Percentiles rank a stretch among this genome's conserved stretches.
phyloP scores from a whole-genome alignment of 2,888 invertebrate species.

The Leptinotarsa tumamoca region DNA sequence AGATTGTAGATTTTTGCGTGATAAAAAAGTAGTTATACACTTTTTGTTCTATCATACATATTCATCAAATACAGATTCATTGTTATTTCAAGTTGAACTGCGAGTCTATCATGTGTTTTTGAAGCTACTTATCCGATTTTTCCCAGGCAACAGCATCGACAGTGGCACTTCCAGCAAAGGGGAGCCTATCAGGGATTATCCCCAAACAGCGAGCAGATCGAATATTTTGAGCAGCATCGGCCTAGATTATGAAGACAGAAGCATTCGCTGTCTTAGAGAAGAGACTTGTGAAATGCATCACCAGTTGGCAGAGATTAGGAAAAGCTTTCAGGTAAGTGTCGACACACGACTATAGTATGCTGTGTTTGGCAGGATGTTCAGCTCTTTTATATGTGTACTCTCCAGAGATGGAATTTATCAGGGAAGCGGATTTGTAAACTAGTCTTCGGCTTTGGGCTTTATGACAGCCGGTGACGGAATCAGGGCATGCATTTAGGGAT shows the following conservation, averaged over 20 bases:
- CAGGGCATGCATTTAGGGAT: neutral
- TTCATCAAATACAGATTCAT: no score
- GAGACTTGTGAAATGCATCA: conserved; percentile 56
- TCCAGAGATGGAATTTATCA: no score
- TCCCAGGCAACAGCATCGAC: conserved; percentile 46
- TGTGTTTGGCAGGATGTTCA: no score
- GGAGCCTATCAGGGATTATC: conserved; percentile 20
- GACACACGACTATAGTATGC: no score
- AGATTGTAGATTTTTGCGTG: neutral
- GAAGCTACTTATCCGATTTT: neutral
- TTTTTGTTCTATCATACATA: no score
- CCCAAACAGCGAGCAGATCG: conserved; percentile 43
- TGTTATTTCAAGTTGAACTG: no score
- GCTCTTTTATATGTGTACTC: no score
- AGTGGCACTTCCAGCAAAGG: conserved; percentile 40
- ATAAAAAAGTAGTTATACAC: no score
- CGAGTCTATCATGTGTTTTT: no score
- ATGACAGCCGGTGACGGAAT: no score
- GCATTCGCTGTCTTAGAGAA: conserved; percentile 53
- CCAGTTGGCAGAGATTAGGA: conserved; percentile 51
- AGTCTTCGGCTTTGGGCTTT: no score
- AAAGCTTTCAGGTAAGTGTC: conserved; percentile 53
- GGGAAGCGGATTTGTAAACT: no score
- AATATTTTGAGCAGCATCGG: conserved; percentile 50
- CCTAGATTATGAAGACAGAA: conserved; percentile 51